phyloP scores from a whole-genome alignment of 1,140 invertebrate species.

The Cyphomyrmex costatus region DNA sequence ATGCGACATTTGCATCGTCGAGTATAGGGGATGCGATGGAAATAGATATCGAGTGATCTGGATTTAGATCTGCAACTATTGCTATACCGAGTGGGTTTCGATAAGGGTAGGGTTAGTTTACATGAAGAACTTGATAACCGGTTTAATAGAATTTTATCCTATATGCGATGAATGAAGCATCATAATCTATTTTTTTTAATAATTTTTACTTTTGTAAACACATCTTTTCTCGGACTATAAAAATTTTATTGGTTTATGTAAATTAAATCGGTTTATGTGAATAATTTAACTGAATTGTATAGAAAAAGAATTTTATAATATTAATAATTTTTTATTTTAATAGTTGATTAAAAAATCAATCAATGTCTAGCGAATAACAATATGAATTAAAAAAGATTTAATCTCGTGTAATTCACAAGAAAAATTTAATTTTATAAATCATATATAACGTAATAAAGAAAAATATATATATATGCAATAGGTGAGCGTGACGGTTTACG shows the following conservation, averaged over 20 bases:
- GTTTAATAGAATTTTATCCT: not conserved
- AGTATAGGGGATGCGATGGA: constrained; percentile 14
- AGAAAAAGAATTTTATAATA: not conserved
- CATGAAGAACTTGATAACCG: not conserved
- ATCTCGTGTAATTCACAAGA: not conserved
- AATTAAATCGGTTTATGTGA: not conserved
- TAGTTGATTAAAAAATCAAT: not conserved
- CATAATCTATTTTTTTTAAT: not conserved
- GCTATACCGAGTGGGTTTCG: not conserved
- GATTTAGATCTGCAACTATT: constrained; percentile 64
- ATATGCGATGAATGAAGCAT: not conserved
- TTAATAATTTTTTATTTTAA: constrained; percentile 10
- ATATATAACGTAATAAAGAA: not conserved
- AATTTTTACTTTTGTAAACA: not conserved
- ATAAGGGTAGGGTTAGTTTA: not conserved
- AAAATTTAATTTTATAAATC: not conserved
- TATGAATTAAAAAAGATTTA: not conserved
- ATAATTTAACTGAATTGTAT: not conserved
- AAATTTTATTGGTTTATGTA: not conserved
- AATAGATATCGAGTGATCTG: constrained; percentile 62
- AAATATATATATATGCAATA: too few species aligned
- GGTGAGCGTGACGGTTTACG: not conserved
- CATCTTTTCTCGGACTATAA: not conserved
- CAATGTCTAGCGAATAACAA: not conserved
- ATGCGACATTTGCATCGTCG: constrained; percentile 63